These are phyloP conservation scores for Gila orcuttii DNA, from an alignment of 2,113 vertebrate species.

Conservation along the genomic window DNA sequence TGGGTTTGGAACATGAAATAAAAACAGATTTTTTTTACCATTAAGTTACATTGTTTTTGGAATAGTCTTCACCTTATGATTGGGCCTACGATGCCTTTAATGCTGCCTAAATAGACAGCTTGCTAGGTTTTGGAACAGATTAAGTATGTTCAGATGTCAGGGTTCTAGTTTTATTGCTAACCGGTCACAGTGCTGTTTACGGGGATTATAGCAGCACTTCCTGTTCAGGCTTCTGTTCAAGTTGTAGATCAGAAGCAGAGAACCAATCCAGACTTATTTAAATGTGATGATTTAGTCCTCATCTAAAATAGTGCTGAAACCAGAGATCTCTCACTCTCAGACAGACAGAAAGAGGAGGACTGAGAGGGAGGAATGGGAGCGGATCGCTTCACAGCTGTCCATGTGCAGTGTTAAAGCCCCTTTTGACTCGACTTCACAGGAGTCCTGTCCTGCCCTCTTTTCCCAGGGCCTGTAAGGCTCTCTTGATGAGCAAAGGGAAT, in stretches of 20 bases:
- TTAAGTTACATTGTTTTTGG: background rate
- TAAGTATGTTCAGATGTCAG: background rate
- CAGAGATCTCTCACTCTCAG: conserved; percentile 9
- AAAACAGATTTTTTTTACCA: background rate
- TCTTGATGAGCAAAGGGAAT: background rate
- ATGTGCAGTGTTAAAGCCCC: conserved; percentile 3
- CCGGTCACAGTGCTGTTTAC: background rate
- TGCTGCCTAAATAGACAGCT: background rate
- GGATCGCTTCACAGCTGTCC: conserved; percentile 18
- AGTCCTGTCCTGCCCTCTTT: conserved; percentile 4
- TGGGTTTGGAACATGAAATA: background rate
- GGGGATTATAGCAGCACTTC: background rate
- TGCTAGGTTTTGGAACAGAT: background rate
- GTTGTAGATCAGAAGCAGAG: background rate
- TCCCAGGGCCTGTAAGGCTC: background rate
- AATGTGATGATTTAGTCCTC: conserved; percentile 5
- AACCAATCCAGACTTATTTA: conserved; percentile 13
- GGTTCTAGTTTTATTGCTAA: background rate
- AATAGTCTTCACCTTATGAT: background rate
- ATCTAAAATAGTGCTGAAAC: conserved; percentile 27
- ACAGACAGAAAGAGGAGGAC: background rate
- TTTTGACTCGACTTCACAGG: conserved; percentile 3
- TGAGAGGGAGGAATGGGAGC: background rate
- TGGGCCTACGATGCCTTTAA: background rate
- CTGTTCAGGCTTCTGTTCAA: conserved; percentile 3